Base-by-base conservation (phyloP, 1,140 invertebrate genomes). In the Phenacoccus solenopsis region DNA sequence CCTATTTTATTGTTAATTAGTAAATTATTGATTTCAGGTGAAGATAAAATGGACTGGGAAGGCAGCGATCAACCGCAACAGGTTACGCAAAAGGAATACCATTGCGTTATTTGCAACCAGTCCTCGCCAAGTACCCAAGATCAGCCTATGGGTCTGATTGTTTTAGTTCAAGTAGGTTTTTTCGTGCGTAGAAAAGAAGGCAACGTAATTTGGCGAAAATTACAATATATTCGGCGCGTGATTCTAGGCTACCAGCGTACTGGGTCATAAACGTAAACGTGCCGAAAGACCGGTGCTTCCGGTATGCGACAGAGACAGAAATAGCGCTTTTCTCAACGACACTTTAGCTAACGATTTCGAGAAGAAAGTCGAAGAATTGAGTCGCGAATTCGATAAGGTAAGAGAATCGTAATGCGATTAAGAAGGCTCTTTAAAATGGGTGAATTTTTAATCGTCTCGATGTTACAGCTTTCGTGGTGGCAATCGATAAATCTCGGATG, bases 41-140 rank as follows among this genome's bases (percentile, higher is more conserved):
- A 82, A 72, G 81, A 81, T 38, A 81, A 80, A 69, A 89, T 88
- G 87, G 87, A 89, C 69, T 87, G 87, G 82, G 82, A 82, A 69
- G 83, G 85, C 30, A 83, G 85, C 49, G 86, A 86, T 49, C 81
- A 83, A 68, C 70, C 76, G 24, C 73, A 75, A 9, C 78, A 78
- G 74, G 73, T 70, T 22, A 68, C 70, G 4, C 59, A 64, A 64
- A 64, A 27, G 25, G 22, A 64, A 64, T 64, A 64, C 59, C 91
- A 96, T 78, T 98, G 96, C 82, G 93, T 95, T 67, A 98, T 98
- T 75, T 98, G 95, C 79, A 93, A 90, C 80, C 90, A 93, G 80
- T 91, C 90, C 68, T 88, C 91, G 56, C 85, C 90, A 9, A 91
- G 90, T 74, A 91, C 87, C 0, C 86, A 89, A 74, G 85, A 90